Conservation (phyloP, 30 jellyfish, hydroid and myxozoan species). For the Chironex yamaguchii region DNA sequence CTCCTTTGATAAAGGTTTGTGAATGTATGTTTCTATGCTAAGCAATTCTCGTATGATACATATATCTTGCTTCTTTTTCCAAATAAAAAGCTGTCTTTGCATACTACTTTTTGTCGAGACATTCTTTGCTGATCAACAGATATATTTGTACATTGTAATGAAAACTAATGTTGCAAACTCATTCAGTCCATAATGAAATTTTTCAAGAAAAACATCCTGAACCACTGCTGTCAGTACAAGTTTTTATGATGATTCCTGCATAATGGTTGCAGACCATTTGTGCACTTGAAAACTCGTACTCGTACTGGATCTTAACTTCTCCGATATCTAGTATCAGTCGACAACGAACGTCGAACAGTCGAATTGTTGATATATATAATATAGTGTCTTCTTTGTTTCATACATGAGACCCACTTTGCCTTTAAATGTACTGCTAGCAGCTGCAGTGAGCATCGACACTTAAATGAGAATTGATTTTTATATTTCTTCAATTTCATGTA, state of each 20-base stretch:
- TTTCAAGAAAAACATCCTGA: conserved; percentile 47
- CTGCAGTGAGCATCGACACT: too few species aligned
- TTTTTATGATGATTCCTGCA: conserved; percentile 62
- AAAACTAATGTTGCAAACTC: not conserved
- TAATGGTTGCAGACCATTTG: conserved; percentile 52
- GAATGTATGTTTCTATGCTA: conserved; percentile 59
- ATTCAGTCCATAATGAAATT: not conserved
- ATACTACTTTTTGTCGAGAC: not conserved
- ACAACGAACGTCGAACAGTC: too few species aligned
- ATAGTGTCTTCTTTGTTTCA: too few species aligned
- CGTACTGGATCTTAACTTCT: conserved; percentile 39
- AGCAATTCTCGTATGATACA: conserved; percentile 52
- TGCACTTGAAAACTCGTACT: conserved; percentile 51
- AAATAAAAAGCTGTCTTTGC: conserved; percentile 62
- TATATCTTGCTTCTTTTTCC: conserved; percentile 60
- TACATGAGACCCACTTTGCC: too few species aligned
- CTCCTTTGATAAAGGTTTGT: conserved; percentile 64
- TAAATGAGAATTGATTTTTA: too few species aligned
- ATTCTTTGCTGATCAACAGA: not conserved
- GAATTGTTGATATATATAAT: too few species aligned
- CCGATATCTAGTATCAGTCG: too few species aligned
- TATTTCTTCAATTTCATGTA: too few species aligned
- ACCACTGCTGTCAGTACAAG: conserved; percentile 50
- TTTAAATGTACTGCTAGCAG: too few species aligned
- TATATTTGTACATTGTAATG: not conserved